Conservation (phyloP, 1,140 invertebrate species). For the Aradophagus sp. region DNA sequence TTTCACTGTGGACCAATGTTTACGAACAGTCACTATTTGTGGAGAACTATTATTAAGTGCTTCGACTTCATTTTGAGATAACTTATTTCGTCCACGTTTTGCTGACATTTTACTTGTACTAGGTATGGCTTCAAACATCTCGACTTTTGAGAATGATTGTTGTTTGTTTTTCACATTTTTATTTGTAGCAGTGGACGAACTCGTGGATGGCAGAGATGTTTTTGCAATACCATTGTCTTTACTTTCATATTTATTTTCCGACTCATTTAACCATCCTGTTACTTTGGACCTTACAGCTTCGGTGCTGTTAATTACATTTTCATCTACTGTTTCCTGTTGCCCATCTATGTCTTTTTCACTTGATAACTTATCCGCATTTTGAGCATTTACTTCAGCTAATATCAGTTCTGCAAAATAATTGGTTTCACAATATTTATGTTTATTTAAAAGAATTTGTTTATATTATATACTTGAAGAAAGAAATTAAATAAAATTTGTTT, state of each 20-base stretch:
- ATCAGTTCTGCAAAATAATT: no score
- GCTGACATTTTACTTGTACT: slow-evolving; percentile 15
- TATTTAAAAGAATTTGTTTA: no score
- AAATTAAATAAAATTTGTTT: no score
- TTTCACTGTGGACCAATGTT: slow-evolving; percentile 48
- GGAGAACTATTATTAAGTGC: slow-evolving; percentile 5
- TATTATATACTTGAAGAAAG: no score
- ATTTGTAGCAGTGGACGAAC: neutral
- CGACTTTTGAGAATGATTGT: neutral
- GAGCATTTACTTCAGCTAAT: no score
- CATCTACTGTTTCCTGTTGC: no score
- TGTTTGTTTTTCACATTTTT: slow-evolving; percentile 2
- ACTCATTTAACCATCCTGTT: no score
- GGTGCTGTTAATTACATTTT: no score
- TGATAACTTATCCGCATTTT: no score
- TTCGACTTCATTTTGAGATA: slow-evolving; percentile 11
- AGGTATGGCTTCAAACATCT: slow-evolving; percentile 5
- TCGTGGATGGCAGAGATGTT: neutral
- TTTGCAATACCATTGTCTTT: neutral
- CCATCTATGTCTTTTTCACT: no score
- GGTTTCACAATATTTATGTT: no score
- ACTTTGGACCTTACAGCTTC: no score
- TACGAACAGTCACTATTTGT: slow-evolving; percentile 17
- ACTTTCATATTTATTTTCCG: neutral
- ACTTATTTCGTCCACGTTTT: slow-evolving; percentile 1